Conservation (phyloP, 2,888 invertebrate species). For the Tribolium freemani region DNA sequence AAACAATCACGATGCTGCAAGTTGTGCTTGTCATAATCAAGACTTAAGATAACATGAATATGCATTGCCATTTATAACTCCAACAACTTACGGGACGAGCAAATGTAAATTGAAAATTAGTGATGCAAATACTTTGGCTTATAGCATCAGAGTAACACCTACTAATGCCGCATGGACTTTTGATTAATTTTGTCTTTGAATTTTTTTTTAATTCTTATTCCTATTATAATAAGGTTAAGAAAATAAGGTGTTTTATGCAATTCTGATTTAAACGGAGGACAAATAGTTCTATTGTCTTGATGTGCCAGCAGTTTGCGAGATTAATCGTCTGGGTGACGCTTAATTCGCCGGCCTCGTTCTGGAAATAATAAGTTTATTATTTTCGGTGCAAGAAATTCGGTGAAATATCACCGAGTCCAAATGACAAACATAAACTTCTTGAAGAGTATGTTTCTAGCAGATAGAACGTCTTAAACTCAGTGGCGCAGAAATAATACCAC, state of each 20-base stretch:
- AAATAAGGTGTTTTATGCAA: too few relatives aligned
- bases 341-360: neutral
- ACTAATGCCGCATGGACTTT: neutral
- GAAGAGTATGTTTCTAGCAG: constrained; percentile 7
- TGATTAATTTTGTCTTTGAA: neutral
- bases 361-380: constrained; percentile 9
- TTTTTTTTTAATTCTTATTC: too few relatives aligned
- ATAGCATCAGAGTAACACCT: neutral
- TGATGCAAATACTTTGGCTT: constrained; percentile 5
- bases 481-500: constrained; percentile 7
- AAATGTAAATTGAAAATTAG: constrained; percentile 14
- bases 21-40: neutral
- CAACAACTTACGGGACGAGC: neutral
- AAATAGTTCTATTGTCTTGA: neutral
- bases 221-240: too few relatives aligned
- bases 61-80: constrained; percentile 19
- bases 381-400: neutral
- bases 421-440: constrained; percentile 7
- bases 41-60: constrained; percentile 13
- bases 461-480: constrained; percentile 4
- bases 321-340: neutral
- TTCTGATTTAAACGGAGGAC: too few relatives aligned
- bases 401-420: neutral
- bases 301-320: neutral
- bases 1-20: neutral